These are phyloP conservation scores for Corydoras maculifer DNA, from an alignment of 2,113 vertebrate species.

Conservation along the genomic window DNA sequence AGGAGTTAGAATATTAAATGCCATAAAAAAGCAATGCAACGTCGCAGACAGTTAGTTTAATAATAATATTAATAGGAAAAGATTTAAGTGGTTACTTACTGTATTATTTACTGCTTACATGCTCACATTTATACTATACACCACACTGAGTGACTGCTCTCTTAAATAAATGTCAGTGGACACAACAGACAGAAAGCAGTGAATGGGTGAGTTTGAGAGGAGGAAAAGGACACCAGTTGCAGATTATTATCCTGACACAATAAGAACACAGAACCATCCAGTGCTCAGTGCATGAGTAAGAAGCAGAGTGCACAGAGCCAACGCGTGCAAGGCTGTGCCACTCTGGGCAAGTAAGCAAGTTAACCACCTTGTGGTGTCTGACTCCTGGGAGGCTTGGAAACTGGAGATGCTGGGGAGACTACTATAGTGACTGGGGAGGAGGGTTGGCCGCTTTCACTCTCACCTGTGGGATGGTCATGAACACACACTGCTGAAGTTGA, in stretches of 20 bases:
- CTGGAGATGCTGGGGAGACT: conserved; percentile 66
- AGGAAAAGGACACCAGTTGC: conserved; percentile 6
- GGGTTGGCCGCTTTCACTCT: conserved; percentile 54
- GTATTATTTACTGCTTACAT: background rate
- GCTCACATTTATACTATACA: background rate
- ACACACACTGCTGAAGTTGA: conserved; percentile 22
- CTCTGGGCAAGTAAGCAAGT: conserved; percentile 45
- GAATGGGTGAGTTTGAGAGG: background rate
- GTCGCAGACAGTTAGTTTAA: conserved; percentile 5
- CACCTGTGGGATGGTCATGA: conserved; percentile 60
- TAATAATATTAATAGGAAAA: background rate
- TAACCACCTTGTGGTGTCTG: conserved; percentile 72
- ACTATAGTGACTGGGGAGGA: conserved; percentile 67
- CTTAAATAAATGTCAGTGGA: background rate
- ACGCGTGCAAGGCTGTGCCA: conserved; percentile 49
- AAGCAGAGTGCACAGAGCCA: conserved; percentile 38
- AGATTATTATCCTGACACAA: conserved; percentile 6
- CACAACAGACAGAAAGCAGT: background rate
- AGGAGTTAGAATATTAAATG: conserved; percentile 8
- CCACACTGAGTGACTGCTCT: background rate
- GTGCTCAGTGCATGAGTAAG: conserved; percentile 34
- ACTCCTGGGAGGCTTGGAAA: conserved; percentile 64
- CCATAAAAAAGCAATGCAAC: conserved; percentile 22
- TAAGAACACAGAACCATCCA: conserved; percentile 27
- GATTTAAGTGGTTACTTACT: background rate